Base-by-base conservation (phyloP, 2,113 vertebrate species). In the Salvelinus alpinus region DNA sequence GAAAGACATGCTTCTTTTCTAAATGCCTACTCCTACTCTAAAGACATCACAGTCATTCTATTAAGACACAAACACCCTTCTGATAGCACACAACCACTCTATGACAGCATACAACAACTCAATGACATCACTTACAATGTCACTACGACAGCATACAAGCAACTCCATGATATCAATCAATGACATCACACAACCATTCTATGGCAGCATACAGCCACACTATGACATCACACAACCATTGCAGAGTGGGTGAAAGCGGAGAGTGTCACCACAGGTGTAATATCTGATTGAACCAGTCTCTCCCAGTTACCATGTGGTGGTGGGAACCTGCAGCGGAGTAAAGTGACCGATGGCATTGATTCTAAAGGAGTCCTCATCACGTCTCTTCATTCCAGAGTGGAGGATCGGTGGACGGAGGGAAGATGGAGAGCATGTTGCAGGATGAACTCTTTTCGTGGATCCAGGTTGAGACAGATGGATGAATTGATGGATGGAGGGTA, bases 301-400 rank as follows among this genome's bases (percentile, higher is more conserved):
- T 34, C 31, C 66, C 27, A 29, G 31, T 80, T 57, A 70, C 79
- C 54, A 6, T 70, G 16, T 72, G 59, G 59, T 62, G n/a, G 59
- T 62, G 59, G n/a, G 84, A 88, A 90, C 84, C 89, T 89, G 91
- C 91, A 78, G 11, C 87, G 44, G 84, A 87, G 80, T 92, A 94
- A 93, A 93, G 93, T 93, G 93, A 94, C 93, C 91, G 91, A 93
- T 88, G 91, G 90, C 89, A 78, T 88, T 85, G 88, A 90, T 87
- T 92, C 89, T 89, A 87, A 86, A 22, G 70, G 31, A 78, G 79
- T 87, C 83, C 24, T 71, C 67, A 20, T 71, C 71, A 70, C 59
- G 16, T 31, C 70, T 29, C 51, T 14, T 75, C 48, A 78, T 72
- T 72, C 75, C 60, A 34, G 31, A 18, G 16, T 14, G 64, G 47